Evolutionary conservation across 2,113 vertebrate species (phyloP).

Genomic region (Danio rerio): GRCz12tu NC_133199.1:2337501-2338000

Average conservation of each 20-base stretch:
- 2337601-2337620: too few relatives aligned
- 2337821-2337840: conserved; percentile 25
- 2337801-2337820: conserved; percentile 15
- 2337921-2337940: neutral
- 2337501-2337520: too few relatives aligned
- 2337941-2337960: neutral
- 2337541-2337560: too few relatives aligned
- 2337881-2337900: neutral
- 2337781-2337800: conserved; percentile 1
- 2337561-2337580: too few relatives aligned
- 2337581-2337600: too few relatives aligned
- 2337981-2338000: neutral
- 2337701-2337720: neutral
- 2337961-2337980: neutral
- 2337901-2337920: neutral
- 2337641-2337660: too few relatives aligned
- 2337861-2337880: neutral
- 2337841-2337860: neutral
- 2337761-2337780: conserved; percentile 2
- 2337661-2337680: too few relatives aligned
- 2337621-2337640: too few relatives aligned
- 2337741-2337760: neutral
- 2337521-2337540: too few relatives aligned
- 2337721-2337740: neutral
- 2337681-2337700: too few relatives aligned